Percentiles rank a stretch among this genome's conserved stretches.
Conservation (phyloP, 2,888 invertebrate genomes). For the Silvanus unidentatus region DNA sequence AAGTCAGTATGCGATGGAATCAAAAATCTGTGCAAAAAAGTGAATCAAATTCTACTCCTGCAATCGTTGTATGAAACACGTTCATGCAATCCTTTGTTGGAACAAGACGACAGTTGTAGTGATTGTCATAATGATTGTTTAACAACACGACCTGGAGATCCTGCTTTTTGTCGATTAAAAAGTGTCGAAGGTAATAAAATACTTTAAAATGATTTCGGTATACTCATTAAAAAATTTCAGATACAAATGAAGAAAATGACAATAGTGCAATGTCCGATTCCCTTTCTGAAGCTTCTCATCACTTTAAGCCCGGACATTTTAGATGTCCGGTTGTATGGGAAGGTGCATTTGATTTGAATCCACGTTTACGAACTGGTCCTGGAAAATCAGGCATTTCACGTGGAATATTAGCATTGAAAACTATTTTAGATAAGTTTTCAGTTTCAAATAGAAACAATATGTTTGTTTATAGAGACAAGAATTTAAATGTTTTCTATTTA, state of each 20-base stretch:
- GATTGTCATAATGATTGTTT: conserved; percentile 33
- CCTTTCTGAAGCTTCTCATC: conserved; percentile 44
- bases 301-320: conserved; percentile 63
- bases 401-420: conserved; percentile 59
- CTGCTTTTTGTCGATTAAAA: conserved; percentile 37
- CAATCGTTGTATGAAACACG: conserved; percentile 61
- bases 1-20: conserved; percentile 52
- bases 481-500: conserved; percentile 57
- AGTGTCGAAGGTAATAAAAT: conserved; percentile 38
- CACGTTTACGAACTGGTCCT: conserved; percentile 60
- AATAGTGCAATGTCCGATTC: conserved; percentile 29
- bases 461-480: conserved; percentile 67
- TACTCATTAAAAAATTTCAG: background rate
- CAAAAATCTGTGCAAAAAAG: conserved; percentile 55
- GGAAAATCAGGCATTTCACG: conserved; percentile 56
- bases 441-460: conserved; percentile 68
- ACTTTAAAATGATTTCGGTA: background rate
- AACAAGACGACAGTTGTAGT: conserved; percentile 51
- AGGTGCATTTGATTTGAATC: conserved; percentile 62
- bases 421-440: conserved; percentile 62
- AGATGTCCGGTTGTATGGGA: conserved; percentile 70
- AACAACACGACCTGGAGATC: too few species aligned
- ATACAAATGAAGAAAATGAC: conserved; percentile 37
- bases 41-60: conserved; percentile 65
- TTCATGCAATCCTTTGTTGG: conserved; percentile 60